Evolutionary conservation across 1,140 invertebrate genomes (phyloP).

Genomic region (Drosophila lowei): DNA sequence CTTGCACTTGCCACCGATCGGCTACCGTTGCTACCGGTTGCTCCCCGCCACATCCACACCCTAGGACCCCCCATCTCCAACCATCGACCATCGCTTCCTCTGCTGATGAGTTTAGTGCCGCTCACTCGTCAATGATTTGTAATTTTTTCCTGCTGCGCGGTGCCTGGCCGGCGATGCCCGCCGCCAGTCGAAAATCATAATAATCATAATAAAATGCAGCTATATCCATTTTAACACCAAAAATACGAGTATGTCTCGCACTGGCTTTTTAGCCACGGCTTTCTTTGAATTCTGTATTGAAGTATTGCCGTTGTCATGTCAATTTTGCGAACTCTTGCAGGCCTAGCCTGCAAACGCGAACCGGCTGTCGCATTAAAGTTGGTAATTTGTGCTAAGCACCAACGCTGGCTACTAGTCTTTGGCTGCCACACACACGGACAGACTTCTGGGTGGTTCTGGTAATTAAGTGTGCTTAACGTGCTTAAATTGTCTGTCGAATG

Average conservation of each 20-base stretch:
- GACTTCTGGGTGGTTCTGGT: slow-evolving; percentile 71
- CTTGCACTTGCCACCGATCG: slow-evolving; percentile 59
- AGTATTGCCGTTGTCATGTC: slow-evolving; percentile 77
- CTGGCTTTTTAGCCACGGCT: background rate
- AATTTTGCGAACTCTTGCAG: slow-evolving; percentile 43
- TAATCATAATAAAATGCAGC: slow-evolving; percentile 81
- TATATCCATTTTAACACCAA: slow-evolving; percentile 81
- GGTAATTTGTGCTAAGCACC: slow-evolving; percentile 76
- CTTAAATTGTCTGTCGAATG: slow-evolving; percentile 55
- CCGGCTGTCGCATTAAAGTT: slow-evolving; percentile 73
- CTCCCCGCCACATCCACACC: background rate
- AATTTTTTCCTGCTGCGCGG: slow-evolving; percentile 38
- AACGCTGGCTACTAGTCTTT: slow-evolving; percentile 66
- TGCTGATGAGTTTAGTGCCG: slow-evolving; percentile 72
- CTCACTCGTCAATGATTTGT: slow-evolving; percentile 73
- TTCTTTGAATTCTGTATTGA: slow-evolving; percentile 41
- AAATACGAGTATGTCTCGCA: slow-evolving; percentile 61
- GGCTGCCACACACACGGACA: slow-evolving; percentile 23
- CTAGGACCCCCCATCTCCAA: background rate
- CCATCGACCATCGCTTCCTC: slow-evolving; percentile 41
- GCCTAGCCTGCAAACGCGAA: background rate
- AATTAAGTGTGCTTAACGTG: slow-evolving; percentile 74
- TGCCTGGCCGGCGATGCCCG: slow-evolving; percentile 15
- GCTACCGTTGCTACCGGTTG: slow-evolving; percentile 75
- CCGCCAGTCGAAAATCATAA: slow-evolving; percentile 76